Evolutionary conservation across 2,113 vertebrate genomes (phyloP).

Genomic region (Xiphorhynchus elegans): DNA sequence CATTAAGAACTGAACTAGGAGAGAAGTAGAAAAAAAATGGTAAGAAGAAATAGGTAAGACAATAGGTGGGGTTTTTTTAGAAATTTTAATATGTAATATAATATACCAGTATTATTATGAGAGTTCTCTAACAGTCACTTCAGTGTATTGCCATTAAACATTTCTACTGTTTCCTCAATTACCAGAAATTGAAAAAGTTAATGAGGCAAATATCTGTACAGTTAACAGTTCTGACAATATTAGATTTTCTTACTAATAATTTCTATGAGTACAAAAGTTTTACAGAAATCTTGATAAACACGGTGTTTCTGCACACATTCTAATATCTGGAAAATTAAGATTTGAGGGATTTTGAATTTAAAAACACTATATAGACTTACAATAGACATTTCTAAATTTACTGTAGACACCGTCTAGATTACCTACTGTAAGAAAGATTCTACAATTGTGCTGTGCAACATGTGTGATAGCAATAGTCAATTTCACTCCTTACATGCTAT

Average conservation of each 20-base stretch:
- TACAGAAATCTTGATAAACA: neutral
- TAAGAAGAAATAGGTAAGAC: neutral
- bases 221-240: neutral
- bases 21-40: neutral
- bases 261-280: neutral
- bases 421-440: neutral
- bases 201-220: neutral
- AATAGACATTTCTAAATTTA: neutral
- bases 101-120: neutral
- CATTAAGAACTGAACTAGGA: neutral
- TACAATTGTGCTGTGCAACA: neutral
- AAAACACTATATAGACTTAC: neutral
- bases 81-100: too few species aligned
- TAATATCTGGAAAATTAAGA: fast-evolving
- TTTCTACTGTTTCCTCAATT: neutral
- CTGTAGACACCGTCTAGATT: neutral
- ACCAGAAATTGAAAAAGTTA: neutral
- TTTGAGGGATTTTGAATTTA: neutral
- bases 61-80: too few species aligned
- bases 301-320: neutral
- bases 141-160: neutral
- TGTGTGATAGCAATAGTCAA: neutral
- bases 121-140: neutral
- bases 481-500: neutral
- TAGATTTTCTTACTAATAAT: neutral